Conservation (phyloP, 2,113 vertebrate genomes). For the Ancistrus triradiatus region DNA sequence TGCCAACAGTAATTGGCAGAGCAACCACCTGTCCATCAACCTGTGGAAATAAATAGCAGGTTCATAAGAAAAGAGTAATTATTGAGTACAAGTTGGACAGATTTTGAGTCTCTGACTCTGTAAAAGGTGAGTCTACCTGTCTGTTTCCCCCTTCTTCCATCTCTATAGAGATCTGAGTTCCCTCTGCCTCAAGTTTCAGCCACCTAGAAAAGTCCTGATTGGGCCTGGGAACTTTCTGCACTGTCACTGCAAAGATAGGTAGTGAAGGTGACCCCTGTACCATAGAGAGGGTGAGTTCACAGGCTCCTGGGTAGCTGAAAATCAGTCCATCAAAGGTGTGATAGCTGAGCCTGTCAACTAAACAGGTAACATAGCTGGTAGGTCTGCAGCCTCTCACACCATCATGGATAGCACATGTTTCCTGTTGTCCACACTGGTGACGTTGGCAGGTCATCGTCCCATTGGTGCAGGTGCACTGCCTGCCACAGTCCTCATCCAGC, state of each 20-base stretch:
- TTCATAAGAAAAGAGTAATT: slow-evolving; percentile 41
- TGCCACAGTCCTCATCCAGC: slow-evolving; percentile 47
- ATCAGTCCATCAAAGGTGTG: slow-evolving; percentile 52
- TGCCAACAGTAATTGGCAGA: slow-evolving; percentile 40
- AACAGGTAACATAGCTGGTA: slow-evolving; percentile 47
- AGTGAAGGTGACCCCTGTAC: slow-evolving; percentile 16
- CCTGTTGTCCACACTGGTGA: not conserved
- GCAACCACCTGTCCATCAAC: slow-evolving; percentile 45
- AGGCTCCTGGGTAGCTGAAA: slow-evolving; percentile 58
- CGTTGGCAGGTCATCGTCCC: no score
- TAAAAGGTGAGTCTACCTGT: no score
- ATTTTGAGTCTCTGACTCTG: no score
- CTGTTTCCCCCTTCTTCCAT: no score
- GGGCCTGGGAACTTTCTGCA: slow-evolving; percentile 50
- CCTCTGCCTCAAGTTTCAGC: not conserved
- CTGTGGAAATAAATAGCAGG: no score
- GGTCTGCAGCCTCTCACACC: slow-evolving; percentile 53
- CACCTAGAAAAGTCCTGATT: not conserved
- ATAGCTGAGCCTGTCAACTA: slow-evolving; percentile 50
- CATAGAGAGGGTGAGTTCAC: slow-evolving; percentile 51
- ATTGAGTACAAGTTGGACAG: no score
- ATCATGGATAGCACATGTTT: slow-evolving; percentile 37
- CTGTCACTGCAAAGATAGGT: slow-evolving; percentile 44
- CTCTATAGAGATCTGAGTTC: no score
- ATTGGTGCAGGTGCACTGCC: slow-evolving; percentile 50